Evolutionary conservation across 2,888 invertebrate genomes (phyloP).

Genomic region (Bombylius major): DNA sequence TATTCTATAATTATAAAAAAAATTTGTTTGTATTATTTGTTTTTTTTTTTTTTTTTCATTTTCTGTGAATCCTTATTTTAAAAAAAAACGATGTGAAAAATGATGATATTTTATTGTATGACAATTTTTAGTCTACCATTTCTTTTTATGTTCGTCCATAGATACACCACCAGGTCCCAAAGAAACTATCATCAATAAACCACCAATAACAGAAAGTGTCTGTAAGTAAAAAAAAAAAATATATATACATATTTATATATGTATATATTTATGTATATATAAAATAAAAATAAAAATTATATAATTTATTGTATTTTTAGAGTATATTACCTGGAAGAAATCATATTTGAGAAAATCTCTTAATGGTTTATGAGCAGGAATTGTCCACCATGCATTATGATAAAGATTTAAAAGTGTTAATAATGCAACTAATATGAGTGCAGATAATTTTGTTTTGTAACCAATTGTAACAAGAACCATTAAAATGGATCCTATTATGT

Average conservation of each 20-base stretch:
- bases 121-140: constrained; percentile 41
- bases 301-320: background rate
- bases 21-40: too few species aligned
- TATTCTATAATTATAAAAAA: too few species aligned
- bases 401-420: constrained; percentile 85
- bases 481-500: constrained; percentile 82
- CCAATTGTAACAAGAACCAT: constrained; percentile 96
- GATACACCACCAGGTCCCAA: constrained; percentile 97
- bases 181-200: constrained; percentile 94
- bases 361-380: constrained; percentile 88
- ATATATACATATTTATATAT: too few species aligned
- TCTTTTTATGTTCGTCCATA: constrained; percentile 99
- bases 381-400: constrained; percentile 97
- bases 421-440: constrained; percentile 82
- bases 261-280: background rate
- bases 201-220: constrained; percentile 97
- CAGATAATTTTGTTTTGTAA: constrained; percentile 96
- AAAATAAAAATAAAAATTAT: background rate
- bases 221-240: constrained; percentile 43
- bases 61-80: too few species aligned
- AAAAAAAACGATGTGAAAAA: too few species aligned
- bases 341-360: constrained; percentile 99
- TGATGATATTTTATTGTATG: too few species aligned
- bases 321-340: constrained; percentile 84
- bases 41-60: too few species aligned